Conservation (phyloP, 2,113 vertebrate genomes). For the Pelmatolapia mariae region DNA sequence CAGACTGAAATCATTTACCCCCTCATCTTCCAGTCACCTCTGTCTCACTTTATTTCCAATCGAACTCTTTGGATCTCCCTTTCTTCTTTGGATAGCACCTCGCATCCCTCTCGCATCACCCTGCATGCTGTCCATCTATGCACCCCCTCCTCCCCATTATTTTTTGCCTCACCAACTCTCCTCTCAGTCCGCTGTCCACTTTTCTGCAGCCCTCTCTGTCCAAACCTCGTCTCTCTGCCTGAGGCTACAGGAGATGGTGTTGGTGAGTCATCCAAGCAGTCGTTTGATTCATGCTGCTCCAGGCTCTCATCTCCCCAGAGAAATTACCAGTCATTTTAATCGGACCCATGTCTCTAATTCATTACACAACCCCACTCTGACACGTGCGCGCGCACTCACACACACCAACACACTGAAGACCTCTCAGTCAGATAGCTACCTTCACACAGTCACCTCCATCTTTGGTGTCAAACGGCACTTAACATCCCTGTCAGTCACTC, state of each 20-base stretch:
- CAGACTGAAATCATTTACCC: slow-evolving; percentile 42
- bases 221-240: neutral
- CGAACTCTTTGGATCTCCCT: slow-evolving; percentile 5
- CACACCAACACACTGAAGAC: neutral
- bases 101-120: neutral
- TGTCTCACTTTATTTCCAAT: slow-evolving; percentile 45
- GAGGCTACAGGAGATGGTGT: slow-evolving; percentile 2
- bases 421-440: slow-evolving; percentile 53
- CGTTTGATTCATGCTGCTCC: slow-evolving; percentile 71
- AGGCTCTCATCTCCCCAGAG: slow-evolving; percentile 72
- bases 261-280: slow-evolving; percentile 63
- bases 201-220: neutral
- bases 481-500: slow-evolving; percentile 79
- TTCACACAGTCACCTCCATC: slow-evolving; percentile 69
- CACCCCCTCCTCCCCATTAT: neutral
- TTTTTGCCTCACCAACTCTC: neutral
- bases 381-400: neutral
- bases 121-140: neutral
- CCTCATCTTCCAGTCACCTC: slow-evolving; percentile 38
- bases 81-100: neutral
- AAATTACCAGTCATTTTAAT: slow-evolving; percentile 83
- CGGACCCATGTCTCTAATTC: slow-evolving; percentile 77
- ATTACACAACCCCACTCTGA: slow-evolving; percentile 67
- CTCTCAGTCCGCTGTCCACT: slow-evolving; percentile 2
- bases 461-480: slow-evolving; percentile 81